Conservation (phyloP, 1,140 invertebrate genomes). For the Pseudachorutes palmiensis region DNA sequence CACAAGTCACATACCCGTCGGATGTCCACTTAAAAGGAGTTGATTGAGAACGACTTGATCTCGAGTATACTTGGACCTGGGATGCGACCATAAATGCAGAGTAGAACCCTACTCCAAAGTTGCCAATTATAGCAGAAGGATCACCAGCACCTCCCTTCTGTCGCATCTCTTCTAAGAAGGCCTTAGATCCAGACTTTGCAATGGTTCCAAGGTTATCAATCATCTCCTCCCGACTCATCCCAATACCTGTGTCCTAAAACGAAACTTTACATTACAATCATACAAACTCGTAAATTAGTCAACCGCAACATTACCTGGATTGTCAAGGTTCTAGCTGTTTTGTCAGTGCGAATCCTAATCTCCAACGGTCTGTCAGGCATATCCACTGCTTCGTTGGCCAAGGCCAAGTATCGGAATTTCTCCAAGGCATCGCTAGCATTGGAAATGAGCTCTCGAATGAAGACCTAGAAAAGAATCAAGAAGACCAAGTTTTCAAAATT, state of each 20-base stretch:
- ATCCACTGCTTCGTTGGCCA: conserved; percentile 43
- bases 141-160: conserved; percentile 48
- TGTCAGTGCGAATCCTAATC: conserved; percentile 83
- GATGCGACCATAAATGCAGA: conserved; percentile 95
- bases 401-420: conserved; percentile 68
- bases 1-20: conserved; percentile 64
- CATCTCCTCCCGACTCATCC: conserved; percentile 88
- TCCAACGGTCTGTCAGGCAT: conserved; percentile 52
- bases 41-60: conserved; percentile 50
- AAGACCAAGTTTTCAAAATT: not conserved
- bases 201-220: conserved; percentile 88
- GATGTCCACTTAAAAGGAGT: conserved; percentile 75
- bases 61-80: conserved; percentile 83
- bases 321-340: conserved; percentile 70
- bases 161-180: conserved; percentile 77
- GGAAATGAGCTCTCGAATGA: conserved; percentile 89
- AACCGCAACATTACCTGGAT: conserved; percentile 60
- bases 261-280: conserved; percentile 16
- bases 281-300: too few relatives aligned
- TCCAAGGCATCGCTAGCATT: conserved; percentile 96
- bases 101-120: conserved; percentile 98
- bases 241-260: conserved; percentile 76
- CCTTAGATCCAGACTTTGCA: conserved; percentile 88
- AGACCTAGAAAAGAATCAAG: conserved; percentile 56
- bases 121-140: conserved; percentile 80